Percentiles rank a stretch among this genome's conserved stretches.
These are phyloP conservation scores for Diadophis punctatus DNA, from an alignment of 2,113 vertebrate genomes.

Conservation along the genomic window DNA sequence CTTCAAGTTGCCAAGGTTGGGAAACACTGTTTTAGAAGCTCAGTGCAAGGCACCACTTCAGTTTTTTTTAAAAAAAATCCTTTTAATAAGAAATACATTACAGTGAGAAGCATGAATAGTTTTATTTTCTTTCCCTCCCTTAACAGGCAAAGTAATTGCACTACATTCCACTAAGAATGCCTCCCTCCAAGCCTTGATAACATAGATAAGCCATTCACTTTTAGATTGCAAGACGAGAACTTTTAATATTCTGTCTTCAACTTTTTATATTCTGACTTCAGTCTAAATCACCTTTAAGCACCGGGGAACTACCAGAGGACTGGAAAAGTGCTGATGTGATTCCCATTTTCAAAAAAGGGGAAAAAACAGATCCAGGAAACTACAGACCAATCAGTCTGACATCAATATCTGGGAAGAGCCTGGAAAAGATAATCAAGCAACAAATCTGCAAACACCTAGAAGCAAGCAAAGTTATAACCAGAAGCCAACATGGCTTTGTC, in stretches of 20 bases:
- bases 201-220: not conserved
- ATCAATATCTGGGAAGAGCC: not conserved
- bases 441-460: not conserved
- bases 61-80: not conserved
- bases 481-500: not conserved
- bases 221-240: not conserved
- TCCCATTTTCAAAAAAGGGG: not conserved
- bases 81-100: not conserved
- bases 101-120: not conserved
- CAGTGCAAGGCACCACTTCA: not conserved
- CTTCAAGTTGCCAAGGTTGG: too few relatives aligned
- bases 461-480: not conserved
- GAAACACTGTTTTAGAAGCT: too few relatives aligned
- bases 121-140: not conserved
- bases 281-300: not conserved
- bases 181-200: not conserved
- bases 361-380: not conserved
- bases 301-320: not conserved
- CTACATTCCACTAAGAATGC: not conserved
- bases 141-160: not conserved
- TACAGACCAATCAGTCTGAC: not conserved
- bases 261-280: not conserved
- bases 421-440: not conserved
- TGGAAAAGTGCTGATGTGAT: not conserved
- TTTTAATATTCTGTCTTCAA: not conserved